phyloP scores from a whole-genome alignment of 2,797 vertebrate genomes.

The Limnodromus scolopaceus region DNA sequence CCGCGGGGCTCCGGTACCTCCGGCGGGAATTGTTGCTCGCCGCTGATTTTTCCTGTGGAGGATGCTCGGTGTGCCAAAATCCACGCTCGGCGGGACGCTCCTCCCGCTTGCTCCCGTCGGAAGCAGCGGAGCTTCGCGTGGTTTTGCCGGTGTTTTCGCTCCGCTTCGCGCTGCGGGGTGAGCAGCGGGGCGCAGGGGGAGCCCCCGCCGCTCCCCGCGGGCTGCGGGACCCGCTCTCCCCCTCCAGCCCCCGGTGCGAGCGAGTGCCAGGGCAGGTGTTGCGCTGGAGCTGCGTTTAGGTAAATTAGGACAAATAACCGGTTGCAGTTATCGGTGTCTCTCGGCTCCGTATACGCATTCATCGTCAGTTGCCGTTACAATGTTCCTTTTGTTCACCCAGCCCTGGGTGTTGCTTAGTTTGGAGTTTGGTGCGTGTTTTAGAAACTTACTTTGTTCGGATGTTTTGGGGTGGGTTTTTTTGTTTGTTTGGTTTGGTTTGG shows the following conservation, averaged over 20 bases:
- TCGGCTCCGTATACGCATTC: accelerated
- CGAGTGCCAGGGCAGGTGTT: not conserved
- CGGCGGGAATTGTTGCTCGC: not conserved
- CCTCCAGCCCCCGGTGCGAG: not conserved
- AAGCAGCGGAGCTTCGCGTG: accelerated
- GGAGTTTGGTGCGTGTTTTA: not conserved
- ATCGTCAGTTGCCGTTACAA: too few relatives aligned
- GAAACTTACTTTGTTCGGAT: accelerated
- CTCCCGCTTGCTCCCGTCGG: not conserved
- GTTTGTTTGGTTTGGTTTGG: too few relatives aligned
- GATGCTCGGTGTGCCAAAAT: not conserved
- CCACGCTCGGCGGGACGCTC: not conserved
- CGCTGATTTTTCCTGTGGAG: not conserved
- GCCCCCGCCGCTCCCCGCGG: not conserved
- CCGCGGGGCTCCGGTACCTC: not conserved
- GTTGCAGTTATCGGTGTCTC: not conserved
- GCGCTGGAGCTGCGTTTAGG: accelerated
- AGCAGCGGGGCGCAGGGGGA: not conserved
- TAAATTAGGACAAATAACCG: not conserved
- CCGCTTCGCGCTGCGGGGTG: too few relatives aligned
- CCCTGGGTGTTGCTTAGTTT: not conserved
- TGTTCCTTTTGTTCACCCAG: not conserved
- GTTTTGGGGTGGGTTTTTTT: too few relatives aligned
- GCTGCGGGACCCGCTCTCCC: not conserved
- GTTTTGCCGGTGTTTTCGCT: not conserved